These are phyloP conservation scores for Desmodus rotundus DNA, from an alignment of 2,113 vertebrate species.

Conservation along the genomic window DNA sequence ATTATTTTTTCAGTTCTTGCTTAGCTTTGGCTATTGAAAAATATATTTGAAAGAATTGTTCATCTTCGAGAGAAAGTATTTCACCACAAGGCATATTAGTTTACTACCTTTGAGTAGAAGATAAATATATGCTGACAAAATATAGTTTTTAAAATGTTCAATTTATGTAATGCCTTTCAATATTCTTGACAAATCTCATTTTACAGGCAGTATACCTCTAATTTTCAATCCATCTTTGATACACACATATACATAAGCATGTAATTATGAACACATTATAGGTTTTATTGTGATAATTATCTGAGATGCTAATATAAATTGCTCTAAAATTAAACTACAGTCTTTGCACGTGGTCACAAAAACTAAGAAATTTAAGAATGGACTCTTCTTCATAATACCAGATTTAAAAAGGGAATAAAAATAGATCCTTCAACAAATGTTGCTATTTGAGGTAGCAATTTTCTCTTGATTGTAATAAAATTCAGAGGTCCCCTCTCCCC, in stretches of 20 bases:
- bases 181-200: neutral
- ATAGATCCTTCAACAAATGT: slow-evolving; percentile 3
- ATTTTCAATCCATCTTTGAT: neutral
- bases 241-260: neutral
- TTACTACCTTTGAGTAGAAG: neutral
- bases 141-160: neutral
- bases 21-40: neutral
- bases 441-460: neutral
- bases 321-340: slow-evolving; percentile 4
- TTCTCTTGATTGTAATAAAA: neutral
- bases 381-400: neutral
- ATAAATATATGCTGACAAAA: neutral
- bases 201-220: neutral
- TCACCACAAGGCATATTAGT: neutral
- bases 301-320: slow-evolving; percentile 10
- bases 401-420: slow-evolving; percentile 18
- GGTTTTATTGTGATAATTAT: neutral
- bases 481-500: neutral
- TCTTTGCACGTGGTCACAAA: neutral
- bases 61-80: neutral
- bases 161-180: neutral
- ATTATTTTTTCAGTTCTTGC: neutral
- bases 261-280: slow-evolving; percentile 7
- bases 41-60: neutral
- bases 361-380: neutral